Evolutionary conservation across 2,113 vertebrate species (phyloP).

Genomic region (Speoplatyrhinus poulsoni): DNA sequence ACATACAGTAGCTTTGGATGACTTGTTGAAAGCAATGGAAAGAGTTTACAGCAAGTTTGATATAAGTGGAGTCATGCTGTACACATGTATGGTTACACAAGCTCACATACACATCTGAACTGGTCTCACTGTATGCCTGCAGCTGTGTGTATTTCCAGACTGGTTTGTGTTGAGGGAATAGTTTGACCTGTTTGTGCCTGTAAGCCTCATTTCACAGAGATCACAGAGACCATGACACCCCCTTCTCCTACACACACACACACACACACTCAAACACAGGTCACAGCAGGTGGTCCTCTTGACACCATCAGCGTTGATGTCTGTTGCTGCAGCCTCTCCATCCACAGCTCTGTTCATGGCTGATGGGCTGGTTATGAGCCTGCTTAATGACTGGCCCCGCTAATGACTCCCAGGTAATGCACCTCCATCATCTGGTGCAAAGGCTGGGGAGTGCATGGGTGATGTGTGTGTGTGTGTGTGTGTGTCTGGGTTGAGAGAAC

Average conservation of each 20-base stretch:
- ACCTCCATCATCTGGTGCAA: constrained; percentile 41
- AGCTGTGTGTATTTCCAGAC: not conserved
- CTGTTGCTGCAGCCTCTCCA: constrained; percentile 6
- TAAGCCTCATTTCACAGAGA: too few species aligned
- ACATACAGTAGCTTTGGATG: too few species aligned
- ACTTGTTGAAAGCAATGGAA: too few species aligned
- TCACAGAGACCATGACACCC: not conserved
- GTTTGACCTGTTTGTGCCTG: too few species aligned
- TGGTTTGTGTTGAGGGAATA: too few species aligned
- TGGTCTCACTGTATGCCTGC: not conserved
- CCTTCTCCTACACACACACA: not conserved
- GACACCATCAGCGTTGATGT: too few species aligned
- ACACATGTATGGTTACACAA: too few species aligned
- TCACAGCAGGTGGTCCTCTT: too few species aligned
- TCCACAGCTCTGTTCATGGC: constrained; percentile 8
- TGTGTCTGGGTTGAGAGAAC: not conserved
- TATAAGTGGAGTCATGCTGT: too few species aligned
- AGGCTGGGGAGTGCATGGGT: constrained; percentile 23
- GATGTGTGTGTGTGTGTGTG: constrained; percentile 18
- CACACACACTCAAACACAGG: not conserved
- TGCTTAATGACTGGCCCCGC: constrained; percentile 46
- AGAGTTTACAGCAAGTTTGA: too few species aligned
- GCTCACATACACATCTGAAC: too few species aligned
- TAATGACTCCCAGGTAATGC: constrained; percentile 24
- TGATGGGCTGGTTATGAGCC: constrained; percentile 46